A percentile compares a stretch with the other conserved stretches of the same genome.
Conservation (phyloP, 2,797 vertebrate genomes). For the Gallinago solitaria region DNA sequence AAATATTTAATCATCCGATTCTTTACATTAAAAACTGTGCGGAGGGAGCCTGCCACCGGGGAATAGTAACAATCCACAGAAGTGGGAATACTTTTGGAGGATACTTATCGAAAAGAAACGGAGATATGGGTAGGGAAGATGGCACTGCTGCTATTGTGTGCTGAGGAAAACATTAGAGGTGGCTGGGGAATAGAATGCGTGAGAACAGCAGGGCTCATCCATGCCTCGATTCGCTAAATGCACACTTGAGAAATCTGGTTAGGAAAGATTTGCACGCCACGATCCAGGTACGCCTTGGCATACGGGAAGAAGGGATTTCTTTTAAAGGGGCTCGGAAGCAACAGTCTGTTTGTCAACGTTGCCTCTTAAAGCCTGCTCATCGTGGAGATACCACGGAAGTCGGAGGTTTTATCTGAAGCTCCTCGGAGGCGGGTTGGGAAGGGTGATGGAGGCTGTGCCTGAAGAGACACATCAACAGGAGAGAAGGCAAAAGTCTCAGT, state of each 20-base stretch:
- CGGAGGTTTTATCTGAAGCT: background rate
- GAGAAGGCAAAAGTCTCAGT: background rate
- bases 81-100: background rate
- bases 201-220: background rate
- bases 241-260: background rate
- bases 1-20: conserved; percentile 43
- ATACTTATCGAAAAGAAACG: background rate
- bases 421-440: background rate
- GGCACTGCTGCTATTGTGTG: background rate
- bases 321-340: background rate
- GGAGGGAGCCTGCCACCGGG: conserved; percentile 3
- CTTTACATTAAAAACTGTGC: conserved; percentile 11
- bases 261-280: background rate
- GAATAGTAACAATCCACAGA: background rate
- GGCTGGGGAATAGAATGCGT: background rate
- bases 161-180: background rate
- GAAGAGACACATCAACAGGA: background rate
- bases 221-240: background rate
- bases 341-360: background rate
- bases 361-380: background rate
- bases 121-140: background rate
- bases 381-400: background rate
- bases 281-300: background rate
- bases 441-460: background rate
- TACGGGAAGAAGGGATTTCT: background rate